phyloP scores from a whole-genome alignment of 1,140 invertebrate genomes.

The Papilio glaucus region DNA sequence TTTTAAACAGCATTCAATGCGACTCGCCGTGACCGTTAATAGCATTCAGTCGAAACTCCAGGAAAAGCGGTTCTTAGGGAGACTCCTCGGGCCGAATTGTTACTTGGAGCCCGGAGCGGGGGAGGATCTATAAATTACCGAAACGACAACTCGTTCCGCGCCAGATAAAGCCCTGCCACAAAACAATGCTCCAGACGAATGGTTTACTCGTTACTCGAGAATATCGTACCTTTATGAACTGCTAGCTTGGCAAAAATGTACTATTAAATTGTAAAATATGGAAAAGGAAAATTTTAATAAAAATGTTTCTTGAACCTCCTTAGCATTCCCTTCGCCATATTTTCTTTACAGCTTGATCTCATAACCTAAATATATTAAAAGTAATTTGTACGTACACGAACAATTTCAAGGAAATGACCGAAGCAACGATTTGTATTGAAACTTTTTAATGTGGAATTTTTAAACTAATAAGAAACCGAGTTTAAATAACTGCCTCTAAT shows the following conservation, averaged over 20 bases:
- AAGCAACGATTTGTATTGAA: too few relatives aligned
- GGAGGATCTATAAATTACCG: constrained; percentile 80
- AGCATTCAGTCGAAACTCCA: constrained; percentile 59
- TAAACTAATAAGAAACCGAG: constrained; percentile 32
- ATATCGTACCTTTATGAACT: constrained; percentile 73
- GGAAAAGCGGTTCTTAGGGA: constrained; percentile 53
- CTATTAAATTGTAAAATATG: not conserved
- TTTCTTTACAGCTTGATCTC: too few relatives aligned
- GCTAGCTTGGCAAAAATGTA: constrained; percentile 55
- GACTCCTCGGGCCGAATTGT: constrained; percentile 64
- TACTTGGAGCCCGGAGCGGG: constrained; percentile 70
- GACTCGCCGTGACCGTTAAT: constrained; percentile 74
- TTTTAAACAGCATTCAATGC: constrained; percentile 74
- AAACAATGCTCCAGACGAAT: constrained; percentile 78
- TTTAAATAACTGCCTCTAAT: constrained; percentile 32
- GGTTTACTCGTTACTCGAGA: constrained; percentile 68
- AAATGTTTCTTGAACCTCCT: not conserved
- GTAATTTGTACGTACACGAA: too few relatives aligned
- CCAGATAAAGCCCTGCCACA: constrained; percentile 79
- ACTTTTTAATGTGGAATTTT: not conserved
- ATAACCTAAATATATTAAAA: too few relatives aligned
- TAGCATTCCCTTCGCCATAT: not conserved
- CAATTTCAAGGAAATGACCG: too few relatives aligned
- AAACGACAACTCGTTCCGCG: constrained; percentile 78
- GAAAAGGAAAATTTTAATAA: constrained; percentile 9